Conservation (phyloP, 2,888 invertebrate genomes). For the Drosophila anomalata region DNA sequence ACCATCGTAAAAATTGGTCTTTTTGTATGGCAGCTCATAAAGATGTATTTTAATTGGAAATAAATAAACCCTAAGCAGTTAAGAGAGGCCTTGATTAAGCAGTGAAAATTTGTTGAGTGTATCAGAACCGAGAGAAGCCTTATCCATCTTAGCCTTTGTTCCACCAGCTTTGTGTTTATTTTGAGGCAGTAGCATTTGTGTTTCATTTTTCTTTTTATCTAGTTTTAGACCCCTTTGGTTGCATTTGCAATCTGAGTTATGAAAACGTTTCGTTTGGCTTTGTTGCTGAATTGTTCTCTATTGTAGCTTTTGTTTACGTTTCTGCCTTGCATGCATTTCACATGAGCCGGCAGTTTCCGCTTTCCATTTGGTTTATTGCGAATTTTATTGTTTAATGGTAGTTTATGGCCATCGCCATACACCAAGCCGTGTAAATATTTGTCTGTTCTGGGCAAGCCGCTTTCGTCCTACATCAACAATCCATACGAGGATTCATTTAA, state of each 20-base stretch:
- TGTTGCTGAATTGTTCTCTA: constrained; percentile 27
- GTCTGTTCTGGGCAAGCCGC: constrained; percentile 12
- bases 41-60: constrained; percentile 3
- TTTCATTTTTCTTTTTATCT: constrained; percentile 11
- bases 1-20: neutral
- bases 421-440: constrained; percentile 66
- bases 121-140: neutral
- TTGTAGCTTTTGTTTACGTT: constrained; percentile 55
- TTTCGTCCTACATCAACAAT: neutral
- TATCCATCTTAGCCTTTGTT: constrained; percentile 23
- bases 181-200: constrained; percentile 56
- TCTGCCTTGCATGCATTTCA: constrained; percentile 59
- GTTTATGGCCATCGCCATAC: constrained; percentile 55
- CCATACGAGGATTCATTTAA: constrained; percentile 35
- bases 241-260: constrained; percentile 70
- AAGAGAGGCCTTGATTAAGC: too few species aligned
- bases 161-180: constrained; percentile 44
- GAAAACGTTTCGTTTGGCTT: constrained; percentile 50
- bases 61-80: neutral
- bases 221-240: constrained; percentile 5
- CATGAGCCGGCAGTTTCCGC: constrained; percentile 59
- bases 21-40: constrained; percentile 3
- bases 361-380: constrained; percentile 76
- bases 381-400: constrained; percentile 75
- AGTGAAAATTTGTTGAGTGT: neutral